A percentile compares a stretch with the other conserved stretches of the same genome.
These are phyloP conservation scores for Cephalotes varians DNA, from an alignment of 2,888 invertebrate species.

Conservation along the genomic window DNA sequence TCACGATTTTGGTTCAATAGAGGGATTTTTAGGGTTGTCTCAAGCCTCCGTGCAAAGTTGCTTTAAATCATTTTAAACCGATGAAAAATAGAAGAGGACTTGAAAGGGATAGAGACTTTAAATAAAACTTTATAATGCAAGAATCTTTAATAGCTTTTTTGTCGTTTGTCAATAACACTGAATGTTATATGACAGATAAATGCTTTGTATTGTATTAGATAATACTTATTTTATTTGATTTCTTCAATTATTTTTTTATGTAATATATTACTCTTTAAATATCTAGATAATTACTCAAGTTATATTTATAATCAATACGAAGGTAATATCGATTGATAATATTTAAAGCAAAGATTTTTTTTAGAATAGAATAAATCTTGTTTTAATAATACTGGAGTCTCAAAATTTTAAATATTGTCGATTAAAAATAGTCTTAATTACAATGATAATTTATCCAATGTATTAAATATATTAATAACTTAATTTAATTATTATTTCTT, in stretches of 20 bases:
- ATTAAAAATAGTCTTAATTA: not conserved
- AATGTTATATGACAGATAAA: not conserved
- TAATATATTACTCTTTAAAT: not conserved
- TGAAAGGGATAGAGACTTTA: conserved; percentile 8
- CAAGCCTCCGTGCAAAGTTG: not conserved
- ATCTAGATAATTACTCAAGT: not conserved
- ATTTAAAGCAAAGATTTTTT: not conserved
- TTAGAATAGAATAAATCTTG: not conserved
- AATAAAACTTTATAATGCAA: conserved; percentile 27
- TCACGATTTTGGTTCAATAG: conserved; percentile 39
- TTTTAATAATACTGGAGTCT: not conserved
- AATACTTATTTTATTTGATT: not conserved
- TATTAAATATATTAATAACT: not conserved
- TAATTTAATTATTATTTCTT: too few species aligned
- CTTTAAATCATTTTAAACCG: conserved; percentile 29
- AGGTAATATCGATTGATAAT: not conserved
- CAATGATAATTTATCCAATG: not conserved
- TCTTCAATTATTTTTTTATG: not conserved
- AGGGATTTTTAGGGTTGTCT: conserved; percentile 31
- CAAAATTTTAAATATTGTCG: not conserved
- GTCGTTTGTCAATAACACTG: not conserved
- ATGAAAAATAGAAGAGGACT: conserved; percentile 26
- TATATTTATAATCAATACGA: not conserved
- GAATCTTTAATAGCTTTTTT: conserved; percentile 5
- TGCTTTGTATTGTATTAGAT: not conserved